Evolutionary conservation across 2,113 vertebrate species (phyloP).

Genomic region (Micronycteris hirsuta): DNA sequence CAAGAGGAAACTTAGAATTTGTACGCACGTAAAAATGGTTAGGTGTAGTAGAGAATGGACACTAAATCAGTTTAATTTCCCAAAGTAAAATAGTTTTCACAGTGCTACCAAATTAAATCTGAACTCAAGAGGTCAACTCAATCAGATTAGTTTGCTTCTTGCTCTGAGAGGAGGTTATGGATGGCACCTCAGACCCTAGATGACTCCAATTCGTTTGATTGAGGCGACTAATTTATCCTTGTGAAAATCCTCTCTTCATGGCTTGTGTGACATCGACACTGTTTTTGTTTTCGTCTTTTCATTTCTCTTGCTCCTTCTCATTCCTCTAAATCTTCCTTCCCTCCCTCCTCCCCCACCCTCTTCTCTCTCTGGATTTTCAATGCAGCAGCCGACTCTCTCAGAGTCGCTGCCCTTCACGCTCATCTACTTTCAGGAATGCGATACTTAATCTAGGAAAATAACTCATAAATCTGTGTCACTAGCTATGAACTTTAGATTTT

Average conservation of each 20-base stretch:
- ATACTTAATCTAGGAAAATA: not conserved
- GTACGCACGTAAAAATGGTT: slow-evolving; percentile 14
- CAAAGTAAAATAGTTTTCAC: slow-evolving; percentile 44
- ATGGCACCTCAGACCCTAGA: not conserved
- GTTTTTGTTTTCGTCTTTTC: not conserved
- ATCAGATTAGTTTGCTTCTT: slow-evolving; percentile 18
- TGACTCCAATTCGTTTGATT: not conserved
- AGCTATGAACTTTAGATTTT: not conserved
- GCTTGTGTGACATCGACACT: not conserved
- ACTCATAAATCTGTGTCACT: not conserved
- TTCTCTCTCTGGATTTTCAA: not conserved
- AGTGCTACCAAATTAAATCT: slow-evolving; percentile 35
- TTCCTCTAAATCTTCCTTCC: not conserved
- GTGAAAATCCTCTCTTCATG: not conserved
- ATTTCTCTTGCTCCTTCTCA: not conserved
- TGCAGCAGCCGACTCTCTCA: not conserved
- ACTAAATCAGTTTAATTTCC: slow-evolving; percentile 28
- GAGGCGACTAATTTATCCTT: not conserved
- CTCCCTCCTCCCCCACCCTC: not conserved
- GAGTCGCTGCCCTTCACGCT: not conserved
- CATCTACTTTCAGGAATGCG: not conserved
- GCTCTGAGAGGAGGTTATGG: not conserved
- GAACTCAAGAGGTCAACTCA: slow-evolving; percentile 54
- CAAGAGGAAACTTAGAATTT: not conserved
- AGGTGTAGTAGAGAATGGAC: not conserved